phyloP scores from a whole-genome alignment of 1,140 invertebrate genomes.

The Trichogramma pretiosum region DNA sequence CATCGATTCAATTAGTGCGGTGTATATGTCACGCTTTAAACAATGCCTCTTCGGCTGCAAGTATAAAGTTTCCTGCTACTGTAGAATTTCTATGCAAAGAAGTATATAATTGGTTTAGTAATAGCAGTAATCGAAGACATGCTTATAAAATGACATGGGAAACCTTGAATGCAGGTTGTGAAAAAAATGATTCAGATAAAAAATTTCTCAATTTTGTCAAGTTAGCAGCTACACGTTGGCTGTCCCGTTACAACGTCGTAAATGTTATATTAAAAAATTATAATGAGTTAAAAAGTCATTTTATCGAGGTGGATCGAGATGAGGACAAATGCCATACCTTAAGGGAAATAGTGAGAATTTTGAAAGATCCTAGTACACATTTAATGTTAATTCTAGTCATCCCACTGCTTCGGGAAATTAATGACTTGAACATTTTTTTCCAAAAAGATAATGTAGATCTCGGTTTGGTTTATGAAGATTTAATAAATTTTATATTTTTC shows the following conservation, averaged over 20 bases:
- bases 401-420: conserved; percentile 20
- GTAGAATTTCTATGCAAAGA: conserved; percentile 23
- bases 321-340: conserved; percentile 24
- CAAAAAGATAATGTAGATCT: conserved; percentile 24
- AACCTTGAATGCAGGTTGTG: conserved; percentile 12
- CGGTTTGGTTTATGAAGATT: conserved; percentile 16
- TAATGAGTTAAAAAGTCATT: no score
- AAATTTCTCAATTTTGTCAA: conserved; percentile 33
- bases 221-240: conserved; percentile 34
- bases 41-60: conserved; percentile 19
- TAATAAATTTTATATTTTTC: conserved; percentile 16
- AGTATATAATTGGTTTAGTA: no score
- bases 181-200: conserved; percentile 3
- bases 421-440: conserved; percentile 21
- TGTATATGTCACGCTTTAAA: conserved; percentile 22
- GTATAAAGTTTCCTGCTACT: conserved; percentile 19
- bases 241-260: conserved; percentile 27
- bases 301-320: conserved; percentile 14
- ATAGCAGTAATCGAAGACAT: conserved; percentile 16
- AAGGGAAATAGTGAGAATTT: conserved; percentile 21
- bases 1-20: conserved; percentile 17
- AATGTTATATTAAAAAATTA: conserved; percentile 26
- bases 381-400: conserved; percentile 19
- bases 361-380: conserved; percentile 20
- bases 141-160: conserved; percentile 16